Percentiles rank a stretch among this genome's conserved stretches.
Conservation (phyloP, 2,113 vertebrate species). For the Triplophysa tibetana region DNA sequence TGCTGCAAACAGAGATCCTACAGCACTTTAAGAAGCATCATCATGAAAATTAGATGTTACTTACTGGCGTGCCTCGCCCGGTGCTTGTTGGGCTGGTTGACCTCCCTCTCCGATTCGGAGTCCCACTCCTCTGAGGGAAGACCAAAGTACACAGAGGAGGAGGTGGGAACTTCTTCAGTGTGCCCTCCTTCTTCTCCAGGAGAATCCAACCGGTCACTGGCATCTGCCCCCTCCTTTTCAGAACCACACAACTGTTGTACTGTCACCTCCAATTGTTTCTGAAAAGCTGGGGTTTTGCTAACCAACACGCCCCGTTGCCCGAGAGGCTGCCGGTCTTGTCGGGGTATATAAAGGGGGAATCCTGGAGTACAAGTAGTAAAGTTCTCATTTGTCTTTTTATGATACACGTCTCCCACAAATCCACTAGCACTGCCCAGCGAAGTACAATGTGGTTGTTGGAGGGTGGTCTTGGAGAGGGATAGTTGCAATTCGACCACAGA, state of each 20-base stretch:
- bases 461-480: slow-evolving; percentile 74
- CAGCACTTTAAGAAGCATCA: background rate
- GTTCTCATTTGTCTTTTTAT: slow-evolving; percentile 36
- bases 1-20: slow-evolving; percentile 5
- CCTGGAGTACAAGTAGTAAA: slow-evolving; percentile 8
- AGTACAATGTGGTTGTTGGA: slow-evolving; percentile 55
- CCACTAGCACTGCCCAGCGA: slow-evolving; percentile 72
- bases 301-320: slow-evolving; percentile 70
- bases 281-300: slow-evolving; percentile 55
- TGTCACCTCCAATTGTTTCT: slow-evolving; percentile 79
- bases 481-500: slow-evolving; percentile 84
- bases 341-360: slow-evolving; percentile 65
- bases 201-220: slow-evolving; percentile 80
- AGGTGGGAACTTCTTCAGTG: slow-evolving; percentile 79
- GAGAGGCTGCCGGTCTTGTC: slow-evolving; percentile 67
- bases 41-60: slow-evolving; percentile 65
- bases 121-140: slow-evolving; percentile 81
- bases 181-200: slow-evolving; percentile 81
- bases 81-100: slow-evolving; percentile 89
- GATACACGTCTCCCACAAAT: slow-evolving; percentile 61
- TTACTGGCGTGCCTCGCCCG: slow-evolving; percentile 91
- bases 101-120: slow-evolving; percentile 80
- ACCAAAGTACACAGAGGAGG: slow-evolving; percentile 86
- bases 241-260: slow-evolving; percentile 72
- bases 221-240: slow-evolving; percentile 61